phyloP scores from a whole-genome alignment of 2,888 invertebrate species.

The Adelognathus sp. region DNA sequence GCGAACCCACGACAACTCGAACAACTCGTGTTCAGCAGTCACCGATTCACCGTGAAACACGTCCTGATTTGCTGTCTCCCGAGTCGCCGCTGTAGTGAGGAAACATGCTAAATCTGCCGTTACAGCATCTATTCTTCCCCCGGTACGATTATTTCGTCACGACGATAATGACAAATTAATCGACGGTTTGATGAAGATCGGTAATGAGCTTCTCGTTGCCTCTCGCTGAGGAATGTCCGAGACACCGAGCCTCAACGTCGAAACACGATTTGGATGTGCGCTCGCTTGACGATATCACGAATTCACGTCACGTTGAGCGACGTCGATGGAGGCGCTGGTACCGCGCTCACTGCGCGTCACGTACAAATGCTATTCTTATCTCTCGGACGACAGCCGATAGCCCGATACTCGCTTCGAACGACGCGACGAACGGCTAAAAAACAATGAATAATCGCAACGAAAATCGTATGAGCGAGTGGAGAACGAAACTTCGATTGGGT shows the following conservation, averaged over 20 bases:
- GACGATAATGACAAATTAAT: background rate
- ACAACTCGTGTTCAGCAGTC: conserved; percentile 30
- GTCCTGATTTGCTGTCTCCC: conserved; percentile 19
- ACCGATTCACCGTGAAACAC: conserved; percentile 38
- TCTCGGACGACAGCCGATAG: conserved; percentile 53
- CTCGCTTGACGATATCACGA: background rate
- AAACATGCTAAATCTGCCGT: background rate
- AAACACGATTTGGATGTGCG: conserved; percentile 1
- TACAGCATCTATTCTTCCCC: background rate
- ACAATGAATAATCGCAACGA: conserved; percentile 48
- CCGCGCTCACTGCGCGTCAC: conserved; percentile 41
- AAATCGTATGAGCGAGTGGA: conserved; percentile 8
- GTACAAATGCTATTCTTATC: conserved; percentile 58
- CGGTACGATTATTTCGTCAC: background rate
- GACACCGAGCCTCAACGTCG: background rate
- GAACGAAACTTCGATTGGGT: background rate
- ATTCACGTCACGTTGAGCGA: conserved; percentile 51
- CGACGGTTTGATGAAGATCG: background rate
- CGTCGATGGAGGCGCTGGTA: conserved; percentile 40
- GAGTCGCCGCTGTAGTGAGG: background rate
- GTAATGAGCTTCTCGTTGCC: conserved; percentile 1
- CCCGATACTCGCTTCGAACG: no score
- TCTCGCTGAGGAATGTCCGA: conserved; percentile 27
- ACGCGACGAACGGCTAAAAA: conserved; percentile 44
- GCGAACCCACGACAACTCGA: conserved; percentile 30